Conservation (phyloP, 1,140 invertebrate genomes). For the Frieseomelitta varia region DNA sequence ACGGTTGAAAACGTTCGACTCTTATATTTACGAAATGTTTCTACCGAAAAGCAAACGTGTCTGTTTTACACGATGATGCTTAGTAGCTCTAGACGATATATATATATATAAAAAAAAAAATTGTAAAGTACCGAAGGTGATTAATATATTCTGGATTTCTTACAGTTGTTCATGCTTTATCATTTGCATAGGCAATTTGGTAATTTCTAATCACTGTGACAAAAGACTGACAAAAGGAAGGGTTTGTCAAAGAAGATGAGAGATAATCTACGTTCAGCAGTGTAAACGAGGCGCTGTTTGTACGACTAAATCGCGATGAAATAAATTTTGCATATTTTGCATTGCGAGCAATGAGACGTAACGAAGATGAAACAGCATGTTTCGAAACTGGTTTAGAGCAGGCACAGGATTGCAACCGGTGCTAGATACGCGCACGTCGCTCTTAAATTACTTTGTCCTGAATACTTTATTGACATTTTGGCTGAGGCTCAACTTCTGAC, state of each 20-base stretch:
- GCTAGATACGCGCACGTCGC: not conserved
- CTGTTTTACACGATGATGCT: no score
- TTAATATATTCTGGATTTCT: no score
- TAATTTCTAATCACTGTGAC: no score
- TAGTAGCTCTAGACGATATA: no score
- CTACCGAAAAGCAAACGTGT: no score
- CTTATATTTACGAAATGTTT: no score
- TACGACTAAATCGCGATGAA: not conserved
- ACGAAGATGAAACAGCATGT: not conserved
- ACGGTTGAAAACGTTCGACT: no score
- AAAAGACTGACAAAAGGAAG: no score
- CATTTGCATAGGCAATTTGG: not conserved
- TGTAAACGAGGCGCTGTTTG: not conserved
- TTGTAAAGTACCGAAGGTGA: no score
- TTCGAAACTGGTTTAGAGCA: not conserved
- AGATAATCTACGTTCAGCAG: conserved; percentile 5
- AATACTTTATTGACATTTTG: conserved; percentile 59
- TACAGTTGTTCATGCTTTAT: no score
- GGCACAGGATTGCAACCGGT: not conserved
- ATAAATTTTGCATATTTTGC: conserved; percentile 39
- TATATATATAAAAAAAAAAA: no score
- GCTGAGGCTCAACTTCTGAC: conserved; percentile 48
- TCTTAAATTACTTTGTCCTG: conserved; percentile 63
- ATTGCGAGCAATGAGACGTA: conserved; percentile 2
- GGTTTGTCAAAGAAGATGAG: not conserved